A percentile compares a stretch with the other conserved stretches of the same genome.
These are phyloP conservation scores for human (Homo sapiens) DNA, from an alignment of 2,113 vertebrate genomes.

Conservation along the genomic window GRCh38 chr3:118377001-118377500, in stretches of 20 bases:
- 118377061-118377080: background rate
- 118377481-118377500: background rate
- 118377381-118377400: background rate
- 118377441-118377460: background rate
- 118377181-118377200: background rate
- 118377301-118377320: background rate
- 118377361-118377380: background rate
- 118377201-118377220: background rate
- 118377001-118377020: background rate
- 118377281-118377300: background rate
- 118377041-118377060: background rate
- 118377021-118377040: background rate
- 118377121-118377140: background rate
- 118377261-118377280: background rate
- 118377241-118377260: background rate
- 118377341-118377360: background rate
- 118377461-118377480: background rate
- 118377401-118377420: background rate
- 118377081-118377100: background rate
- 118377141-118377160: background rate
- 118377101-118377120: background rate
- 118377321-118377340: background rate
- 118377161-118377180: background rate
- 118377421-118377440: background rate
- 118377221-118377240: background rate